Evolutionary conservation across 2,888 invertebrate species (phyloP).

Genomic region (Ephialtes manifestator): DNA sequence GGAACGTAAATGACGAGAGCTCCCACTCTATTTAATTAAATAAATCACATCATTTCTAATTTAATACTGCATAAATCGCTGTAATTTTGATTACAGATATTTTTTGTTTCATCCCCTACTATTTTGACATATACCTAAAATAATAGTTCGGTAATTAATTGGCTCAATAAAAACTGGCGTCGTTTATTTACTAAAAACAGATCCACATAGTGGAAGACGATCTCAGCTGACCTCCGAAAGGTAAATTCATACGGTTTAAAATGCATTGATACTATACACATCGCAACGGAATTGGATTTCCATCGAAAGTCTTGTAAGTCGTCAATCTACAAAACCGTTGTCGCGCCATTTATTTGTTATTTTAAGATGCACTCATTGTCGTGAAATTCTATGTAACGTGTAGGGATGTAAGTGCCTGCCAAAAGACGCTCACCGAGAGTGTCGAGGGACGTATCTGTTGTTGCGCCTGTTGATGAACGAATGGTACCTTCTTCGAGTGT

Average conservation of each 20-base stretch:
- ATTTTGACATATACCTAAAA: too few relatives aligned
- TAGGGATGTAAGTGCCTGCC: conserved; percentile 66
- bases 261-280: conserved; percentile 60
- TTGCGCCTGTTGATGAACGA: conserved; percentile 37
- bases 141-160: too few relatives aligned
- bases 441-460: conserved; percentile 35
- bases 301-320: conserved; percentile 56
- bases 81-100: too few relatives aligned
- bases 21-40: too few relatives aligned
- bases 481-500: conserved; percentile 43
- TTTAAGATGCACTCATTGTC: conserved; percentile 45
- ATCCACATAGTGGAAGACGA: conserved; percentile 84
- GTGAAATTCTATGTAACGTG: conserved; percentile 41
- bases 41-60: too few relatives aligned
- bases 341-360: conserved; percentile 25
- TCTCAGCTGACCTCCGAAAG: conserved; percentile 82
- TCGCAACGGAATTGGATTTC: conserved; percentile 46
- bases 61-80: too few relatives aligned
- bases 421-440: conserved; percentile 43
- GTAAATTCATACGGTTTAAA: conserved; percentile 73
- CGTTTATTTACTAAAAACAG: conserved; percentile 74
- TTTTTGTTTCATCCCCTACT: too few relatives aligned
- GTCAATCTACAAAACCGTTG: conserved; percentile 40
- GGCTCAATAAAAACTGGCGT: too few relatives aligned
- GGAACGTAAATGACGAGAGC: too few relatives aligned